Percentiles rank a stretch among this genome's conserved stretches.
Evolutionary conservation across 2,113 vertebrate genomes (phyloP).

Genomic region (Hepsetus odoe): DNA sequence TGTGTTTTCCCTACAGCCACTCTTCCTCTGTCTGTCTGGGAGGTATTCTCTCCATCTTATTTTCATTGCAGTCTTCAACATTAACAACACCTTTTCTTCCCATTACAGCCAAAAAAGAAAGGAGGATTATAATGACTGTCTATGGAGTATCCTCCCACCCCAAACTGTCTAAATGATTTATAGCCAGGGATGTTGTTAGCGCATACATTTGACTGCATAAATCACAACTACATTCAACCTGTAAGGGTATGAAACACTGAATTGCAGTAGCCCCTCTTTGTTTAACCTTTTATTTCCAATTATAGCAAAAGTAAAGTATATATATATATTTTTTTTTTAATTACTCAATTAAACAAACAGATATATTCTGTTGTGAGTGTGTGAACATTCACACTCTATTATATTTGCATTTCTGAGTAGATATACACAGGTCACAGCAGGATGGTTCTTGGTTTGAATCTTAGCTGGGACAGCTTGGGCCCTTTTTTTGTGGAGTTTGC

Average conservation of each 20-base stretch:
- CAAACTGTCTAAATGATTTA: constrained; percentile 44
- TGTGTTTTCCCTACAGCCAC: constrained; percentile 44
- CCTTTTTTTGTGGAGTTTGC: too few species aligned
- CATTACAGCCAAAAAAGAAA: background rate
- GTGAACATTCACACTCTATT: too few species aligned
- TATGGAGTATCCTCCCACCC: background rate
- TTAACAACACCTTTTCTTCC: background rate
- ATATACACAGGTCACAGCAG: too few species aligned
- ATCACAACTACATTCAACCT: constrained; percentile 7
- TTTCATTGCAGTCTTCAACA: background rate
- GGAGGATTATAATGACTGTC: constrained; percentile 32
- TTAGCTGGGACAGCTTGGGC: too few species aligned
- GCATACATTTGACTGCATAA: constrained; percentile 34
- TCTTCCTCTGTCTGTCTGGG: constrained; percentile 30
- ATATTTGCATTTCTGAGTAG: too few species aligned
- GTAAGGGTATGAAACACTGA: constrained; percentile 11
- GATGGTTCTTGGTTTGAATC: too few species aligned
- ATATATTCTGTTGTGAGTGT: too few species aligned
- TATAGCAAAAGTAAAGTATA: background rate
- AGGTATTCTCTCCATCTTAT: constrained; percentile 29
- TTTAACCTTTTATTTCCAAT: background rate
- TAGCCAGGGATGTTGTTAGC: constrained; percentile 10
- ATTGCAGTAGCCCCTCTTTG: constrained; percentile 1
- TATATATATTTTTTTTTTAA: too few species aligned
- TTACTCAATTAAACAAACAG: too few species aligned